phyloP scores from a whole-genome alignment of 2,113 vertebrate species.

The Danio rerio region DNA sequence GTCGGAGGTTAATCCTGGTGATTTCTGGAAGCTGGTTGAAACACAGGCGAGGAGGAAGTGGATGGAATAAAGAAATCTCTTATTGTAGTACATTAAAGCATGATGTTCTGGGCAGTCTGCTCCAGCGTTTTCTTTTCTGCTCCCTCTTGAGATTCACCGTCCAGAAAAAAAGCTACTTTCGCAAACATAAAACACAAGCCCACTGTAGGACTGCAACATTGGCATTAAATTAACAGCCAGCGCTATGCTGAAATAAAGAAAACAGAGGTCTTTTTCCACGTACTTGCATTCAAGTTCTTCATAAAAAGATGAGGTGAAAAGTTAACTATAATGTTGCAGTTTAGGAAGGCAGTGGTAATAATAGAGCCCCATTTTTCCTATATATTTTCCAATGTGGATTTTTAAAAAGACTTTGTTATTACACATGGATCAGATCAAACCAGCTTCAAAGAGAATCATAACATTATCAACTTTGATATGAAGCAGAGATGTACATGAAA shows the following conservation, averaged over 20 bases:
- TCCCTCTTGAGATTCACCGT: constrained; percentile 23
- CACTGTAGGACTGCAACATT: constrained; percentile 10
- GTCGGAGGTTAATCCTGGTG: neutral
- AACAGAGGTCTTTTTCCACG: neutral
- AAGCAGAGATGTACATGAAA: no score
- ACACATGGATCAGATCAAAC: no score
- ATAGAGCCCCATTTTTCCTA: neutral
- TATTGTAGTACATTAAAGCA: neutral
- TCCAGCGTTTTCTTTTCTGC: neutral
- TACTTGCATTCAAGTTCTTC: neutral
- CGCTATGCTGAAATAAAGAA: neutral
- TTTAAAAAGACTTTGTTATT: no score
- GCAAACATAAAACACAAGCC: constrained; percentile 35
- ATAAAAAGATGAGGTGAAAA: neutral
- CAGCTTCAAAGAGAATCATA: no score
- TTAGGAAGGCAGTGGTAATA: neutral
- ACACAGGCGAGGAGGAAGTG: neutral
- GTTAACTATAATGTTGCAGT: neutral
- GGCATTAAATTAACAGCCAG: constrained; percentile 5
- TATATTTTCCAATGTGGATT: no score
- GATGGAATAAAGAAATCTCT: neutral
- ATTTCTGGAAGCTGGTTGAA: neutral
- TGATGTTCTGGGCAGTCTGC: neutral
- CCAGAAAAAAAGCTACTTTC: neutral
- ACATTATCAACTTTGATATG: no score